Evolutionary conservation across 2,888 invertebrate genomes (phyloP).

Genomic region (Tachina lurida): DNA sequence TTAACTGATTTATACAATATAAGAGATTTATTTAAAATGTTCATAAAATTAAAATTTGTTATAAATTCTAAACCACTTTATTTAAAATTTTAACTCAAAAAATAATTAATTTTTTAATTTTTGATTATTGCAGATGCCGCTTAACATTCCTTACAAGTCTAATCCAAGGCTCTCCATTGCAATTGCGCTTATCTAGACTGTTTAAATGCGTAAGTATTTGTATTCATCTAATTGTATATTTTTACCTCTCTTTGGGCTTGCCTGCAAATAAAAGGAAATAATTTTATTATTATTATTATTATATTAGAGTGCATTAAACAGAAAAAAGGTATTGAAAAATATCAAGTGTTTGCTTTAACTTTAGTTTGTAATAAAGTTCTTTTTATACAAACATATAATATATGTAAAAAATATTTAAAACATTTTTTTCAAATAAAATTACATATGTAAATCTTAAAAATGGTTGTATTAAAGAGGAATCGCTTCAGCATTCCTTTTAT

Average conservation of each 20-base stretch:
- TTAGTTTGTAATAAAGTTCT: neutral
- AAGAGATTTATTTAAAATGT: neutral
- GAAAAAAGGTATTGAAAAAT: slow-evolving; percentile 43
- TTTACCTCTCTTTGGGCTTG: slow-evolving; percentile 50
- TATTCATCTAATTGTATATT: neutral
- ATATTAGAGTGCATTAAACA: neutral
- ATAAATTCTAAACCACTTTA: neutral
- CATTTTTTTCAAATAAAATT: too few species aligned
- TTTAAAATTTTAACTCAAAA: neutral
- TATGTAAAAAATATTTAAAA: neutral
- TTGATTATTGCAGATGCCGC: slow-evolving; percentile 42
- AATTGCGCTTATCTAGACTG: slow-evolving; percentile 2
- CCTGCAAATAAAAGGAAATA: slow-evolving; percentile 50
- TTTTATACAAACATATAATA: neutral
- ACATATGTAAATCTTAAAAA: too few species aligned
- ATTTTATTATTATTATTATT: neutral
- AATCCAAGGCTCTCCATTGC: neutral
- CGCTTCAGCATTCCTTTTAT: too few species aligned
- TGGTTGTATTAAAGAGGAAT: too few species aligned
- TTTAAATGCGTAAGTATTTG: slow-evolving; percentile 62
- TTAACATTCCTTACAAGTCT: neutral
- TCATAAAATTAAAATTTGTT: neutral
- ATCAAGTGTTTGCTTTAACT: slow-evolving; percentile 60
- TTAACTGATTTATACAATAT: too few species aligned
- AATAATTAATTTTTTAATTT: neutral